A percentile compares a stretch with the other conserved stretches of the same genome.
Conservation (phyloP, 2,797 vertebrate species). For the Cygnus olor region DNA sequence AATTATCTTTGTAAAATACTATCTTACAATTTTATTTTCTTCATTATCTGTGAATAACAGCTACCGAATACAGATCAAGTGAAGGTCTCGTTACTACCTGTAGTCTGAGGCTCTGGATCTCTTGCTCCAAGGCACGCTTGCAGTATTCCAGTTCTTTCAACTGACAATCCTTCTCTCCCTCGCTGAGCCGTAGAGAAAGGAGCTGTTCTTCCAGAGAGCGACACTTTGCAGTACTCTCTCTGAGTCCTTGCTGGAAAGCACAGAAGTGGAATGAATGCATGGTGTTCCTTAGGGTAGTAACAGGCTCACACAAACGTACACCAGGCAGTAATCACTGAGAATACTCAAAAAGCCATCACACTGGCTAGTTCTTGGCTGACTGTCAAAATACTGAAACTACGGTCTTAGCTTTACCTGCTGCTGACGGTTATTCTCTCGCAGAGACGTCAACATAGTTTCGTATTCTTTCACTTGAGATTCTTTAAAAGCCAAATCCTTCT, state of each 20-base stretch:
- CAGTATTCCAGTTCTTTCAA: constrained; percentile 89
- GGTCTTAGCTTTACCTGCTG: constrained; percentile 85
- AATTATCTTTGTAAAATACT: too few species aligned
- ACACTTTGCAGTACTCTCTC: constrained; percentile 80
- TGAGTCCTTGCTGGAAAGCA: constrained; percentile 80
- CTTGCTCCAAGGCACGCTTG: constrained; percentile 87
- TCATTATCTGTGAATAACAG: not conserved
- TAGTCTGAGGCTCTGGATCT: constrained; percentile 88
- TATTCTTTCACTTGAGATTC: constrained; percentile 89
- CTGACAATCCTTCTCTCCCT: constrained; percentile 86
- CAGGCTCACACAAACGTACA: rapidly evolving
- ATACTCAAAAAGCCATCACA: not conserved
- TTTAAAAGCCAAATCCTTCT: constrained; percentile 91
- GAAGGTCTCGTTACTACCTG: constrained; percentile 78
- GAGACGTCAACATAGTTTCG: constrained; percentile 85
- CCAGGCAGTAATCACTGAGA: not conserved
- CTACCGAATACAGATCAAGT: rapidly evolving
- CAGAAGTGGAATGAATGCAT: rapidly evolving
- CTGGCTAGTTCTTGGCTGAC: not conserved
- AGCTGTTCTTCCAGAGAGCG: constrained; percentile 86
- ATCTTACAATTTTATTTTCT: too few species aligned
- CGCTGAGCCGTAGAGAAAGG: constrained; percentile 71
- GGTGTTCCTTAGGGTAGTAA: not conserved
- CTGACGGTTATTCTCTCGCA: constrained; percentile 90
- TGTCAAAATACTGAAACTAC: not conserved